phyloP scores from a whole-genome alignment of 2,888 invertebrate species.

The Heliconius sara region DNA sequence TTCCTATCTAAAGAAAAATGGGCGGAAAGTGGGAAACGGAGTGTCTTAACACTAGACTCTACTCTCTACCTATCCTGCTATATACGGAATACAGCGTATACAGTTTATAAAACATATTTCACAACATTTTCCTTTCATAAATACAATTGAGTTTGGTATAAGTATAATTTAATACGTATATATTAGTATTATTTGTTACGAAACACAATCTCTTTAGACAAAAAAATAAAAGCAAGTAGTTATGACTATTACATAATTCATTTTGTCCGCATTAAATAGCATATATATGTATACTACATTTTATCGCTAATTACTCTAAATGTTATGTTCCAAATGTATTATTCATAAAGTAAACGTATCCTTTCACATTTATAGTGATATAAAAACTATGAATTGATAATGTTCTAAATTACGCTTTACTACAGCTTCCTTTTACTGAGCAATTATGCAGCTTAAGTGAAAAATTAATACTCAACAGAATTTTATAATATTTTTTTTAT shows the following conservation, averaged over 20 bases:
- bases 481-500: too few relatives aligned
- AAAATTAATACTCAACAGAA: too few relatives aligned
- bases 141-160: neutral
- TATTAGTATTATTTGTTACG: neutral
- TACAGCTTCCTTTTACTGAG: neutral
- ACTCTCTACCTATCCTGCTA: too few relatives aligned
- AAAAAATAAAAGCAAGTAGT: neutral
- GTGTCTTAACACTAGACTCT: too few relatives aligned
- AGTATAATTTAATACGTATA: too few relatives aligned
- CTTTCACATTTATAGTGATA: conserved; percentile 13
- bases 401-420: neutral
- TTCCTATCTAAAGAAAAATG: too few relatives aligned
- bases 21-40: too few relatives aligned
- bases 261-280: neutral
- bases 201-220: neutral
- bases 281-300: neutral
- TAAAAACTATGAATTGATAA: conserved; percentile 3
- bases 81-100: too few relatives aligned
- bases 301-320: conserved; percentile 1
- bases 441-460: too few relatives aligned
- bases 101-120: too few relatives aligned
- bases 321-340: conserved; percentile 15
- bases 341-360: conserved; percentile 26
- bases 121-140: neutral
- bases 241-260: neutral